These are phyloP conservation scores for Furcula furcula DNA, from an alignment of 2,888 invertebrate genomes.

Conservation along the genomic window DNA sequence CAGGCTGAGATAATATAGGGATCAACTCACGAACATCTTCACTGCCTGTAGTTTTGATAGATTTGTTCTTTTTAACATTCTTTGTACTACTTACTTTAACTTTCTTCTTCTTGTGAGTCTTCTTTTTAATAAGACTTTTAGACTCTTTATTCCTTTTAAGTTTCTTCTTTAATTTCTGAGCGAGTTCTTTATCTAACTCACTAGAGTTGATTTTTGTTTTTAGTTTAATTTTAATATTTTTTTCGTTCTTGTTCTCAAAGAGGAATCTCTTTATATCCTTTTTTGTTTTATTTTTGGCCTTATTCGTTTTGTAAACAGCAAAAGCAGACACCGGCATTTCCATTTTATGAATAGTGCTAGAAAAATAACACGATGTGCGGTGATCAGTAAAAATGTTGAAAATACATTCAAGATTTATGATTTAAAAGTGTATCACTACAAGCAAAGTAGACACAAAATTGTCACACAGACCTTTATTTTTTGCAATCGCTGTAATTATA, in stretches of 20 bases:
- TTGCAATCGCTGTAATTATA: too few relatives aligned
- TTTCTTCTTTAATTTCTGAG: conserved; percentile 52
- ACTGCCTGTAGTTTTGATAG: conserved; percentile 18
- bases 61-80: conserved; percentile 11
- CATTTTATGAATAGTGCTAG: too few relatives aligned
- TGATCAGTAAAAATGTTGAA: too few relatives aligned
- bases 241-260: conserved; percentile 33
- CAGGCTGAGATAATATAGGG: conserved; percentile 12
- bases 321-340: conserved; percentile 67
- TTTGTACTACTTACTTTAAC: conserved; percentile 19
- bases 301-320: conserved; percentile 58
- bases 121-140: conserved; percentile 52
- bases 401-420: too few relatives aligned
- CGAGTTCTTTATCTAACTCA: conserved; percentile 40
- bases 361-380: too few relatives aligned
- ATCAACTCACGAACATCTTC: conserved; percentile 47
- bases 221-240: conserved; percentile 15
- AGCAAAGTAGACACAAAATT: too few relatives aligned
- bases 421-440: too few relatives aligned
- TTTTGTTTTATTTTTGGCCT: conserved; percentile 41
- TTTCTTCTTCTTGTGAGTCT: conserved; percentile 55
- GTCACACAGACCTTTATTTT: too few relatives aligned
- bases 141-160: conserved; percentile 44
- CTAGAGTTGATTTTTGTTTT: conserved; percentile 31
- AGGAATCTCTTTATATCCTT: conserved; percentile 42